Evolutionary conservation across 2,113 vertebrate species (phyloP).

Genomic region (Lamprologus tigripictilis): DNA sequence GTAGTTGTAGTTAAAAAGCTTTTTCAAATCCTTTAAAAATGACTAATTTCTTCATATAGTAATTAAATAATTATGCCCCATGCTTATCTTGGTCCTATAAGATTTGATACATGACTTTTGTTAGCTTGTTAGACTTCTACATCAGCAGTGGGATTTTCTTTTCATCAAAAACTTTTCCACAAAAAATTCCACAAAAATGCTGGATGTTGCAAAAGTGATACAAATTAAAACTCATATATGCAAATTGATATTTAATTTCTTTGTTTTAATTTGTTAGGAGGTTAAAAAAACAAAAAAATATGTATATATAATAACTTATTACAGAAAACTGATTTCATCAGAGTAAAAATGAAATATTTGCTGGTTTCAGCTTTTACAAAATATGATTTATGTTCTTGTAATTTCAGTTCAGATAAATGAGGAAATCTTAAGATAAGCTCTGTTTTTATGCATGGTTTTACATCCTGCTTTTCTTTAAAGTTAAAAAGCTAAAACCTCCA

Average conservation of each 20-base stretch:
- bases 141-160: background rate
- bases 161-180: background rate
- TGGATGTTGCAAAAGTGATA: background rate
- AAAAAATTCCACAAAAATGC: background rate
- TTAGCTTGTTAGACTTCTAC: background rate
- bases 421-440: background rate
- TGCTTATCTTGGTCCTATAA: background rate
- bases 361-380: background rate
- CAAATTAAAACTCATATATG: background rate
- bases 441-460: background rate
- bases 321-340: background rate
- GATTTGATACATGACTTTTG: background rate
- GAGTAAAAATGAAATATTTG: background rate
- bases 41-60: background rate
- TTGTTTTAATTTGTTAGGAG: background rate
- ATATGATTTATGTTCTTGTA: background rate
- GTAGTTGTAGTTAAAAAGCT: background rate
- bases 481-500: background rate
- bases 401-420: background rate
- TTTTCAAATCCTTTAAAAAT: background rate
- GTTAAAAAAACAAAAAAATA: background rate
- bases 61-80: background rate
- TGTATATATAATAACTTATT: background rate
- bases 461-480: background rate
- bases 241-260: background rate